Conservation (phyloP, 2,113 vertebrate genomes). For the Tympanuchus pallidicinctus region DNA sequence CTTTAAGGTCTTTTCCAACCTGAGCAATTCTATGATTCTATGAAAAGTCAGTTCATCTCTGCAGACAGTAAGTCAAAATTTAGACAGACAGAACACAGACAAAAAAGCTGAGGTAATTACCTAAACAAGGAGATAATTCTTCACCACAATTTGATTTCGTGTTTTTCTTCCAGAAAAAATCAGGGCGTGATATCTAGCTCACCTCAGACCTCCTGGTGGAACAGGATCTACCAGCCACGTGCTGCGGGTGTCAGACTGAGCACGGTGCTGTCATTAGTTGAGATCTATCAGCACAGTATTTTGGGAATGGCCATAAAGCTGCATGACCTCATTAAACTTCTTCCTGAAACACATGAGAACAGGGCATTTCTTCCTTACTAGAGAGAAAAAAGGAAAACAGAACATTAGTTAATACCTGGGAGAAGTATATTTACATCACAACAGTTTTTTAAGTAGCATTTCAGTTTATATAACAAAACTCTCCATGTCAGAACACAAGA, state of each 20-base stretch:
- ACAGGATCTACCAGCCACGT: background rate
- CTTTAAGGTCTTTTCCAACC: too few relatives aligned
- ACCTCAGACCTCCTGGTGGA: accelerated
- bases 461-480: background rate
- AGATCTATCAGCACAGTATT: background rate
- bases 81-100: background rate
- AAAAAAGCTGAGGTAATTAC: background rate
- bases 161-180: background rate
- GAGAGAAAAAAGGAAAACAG: background rate
- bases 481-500: background rate
- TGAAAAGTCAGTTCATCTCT: background rate
- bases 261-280: background rate
- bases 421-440: background rate
- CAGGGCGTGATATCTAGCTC: background rate
- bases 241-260: background rate
- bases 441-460: background rate
- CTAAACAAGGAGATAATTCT: background rate
- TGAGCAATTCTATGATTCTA: too few relatives aligned
- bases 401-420: background rate
- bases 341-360: background rate
- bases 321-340: background rate
- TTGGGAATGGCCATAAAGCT: background rate
- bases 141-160: background rate
- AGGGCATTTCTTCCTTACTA: background rate
- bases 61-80: background rate